Evolutionary conservation across 2,797 vertebrate species (phyloP), one percentile per base, ranked within the genome.

Genomic region (Mastacembelus armatus): DNA sequence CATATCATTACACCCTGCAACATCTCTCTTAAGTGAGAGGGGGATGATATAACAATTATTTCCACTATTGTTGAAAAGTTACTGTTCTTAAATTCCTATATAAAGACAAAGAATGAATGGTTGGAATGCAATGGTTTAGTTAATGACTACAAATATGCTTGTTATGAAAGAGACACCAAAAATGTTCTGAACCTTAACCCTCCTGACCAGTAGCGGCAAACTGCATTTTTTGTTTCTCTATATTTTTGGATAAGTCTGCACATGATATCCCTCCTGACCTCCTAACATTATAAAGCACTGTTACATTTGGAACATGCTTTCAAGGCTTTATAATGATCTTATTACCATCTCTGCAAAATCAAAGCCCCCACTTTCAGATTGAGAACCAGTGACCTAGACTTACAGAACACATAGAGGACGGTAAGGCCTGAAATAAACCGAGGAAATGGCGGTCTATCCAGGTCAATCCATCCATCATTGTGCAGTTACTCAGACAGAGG

Each of bases 381-480:
- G 68, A 70, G 81, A 78, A 71, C 48, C 77, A 48, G 66, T 80
- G 77, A 79, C 80, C 77, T 70, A 60, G 79, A 85, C 86, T 80
- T 78, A 78, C 19, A 70, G 81, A 83, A 64, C 18, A 26, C 68
- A 72, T 7, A 74, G 82, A 79, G 84, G 76, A 83, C 67, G 43
- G 26, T 27, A 52, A 67, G 43, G 77, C 75, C 55, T 83, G 86
- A 78, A 87, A 88, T 90, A 89, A 87, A 88, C 40, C 12, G 15
- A 66, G 82, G 86, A 88, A 87, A 89, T 80, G 83, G 88, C 66
- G 66, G 85, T 89, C 89, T 86, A 91, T 93, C 88, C 89, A 86
- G 90, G 92, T 91, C 89, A 88, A 88, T 92, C 91, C 91, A 93
- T 94, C 91, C 89, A 93, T 94, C 93, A 92, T 80, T 10, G 83